Conservation (phyloP, 2,888 invertebrate genomes). For the Xylophagus ater region DNA sequence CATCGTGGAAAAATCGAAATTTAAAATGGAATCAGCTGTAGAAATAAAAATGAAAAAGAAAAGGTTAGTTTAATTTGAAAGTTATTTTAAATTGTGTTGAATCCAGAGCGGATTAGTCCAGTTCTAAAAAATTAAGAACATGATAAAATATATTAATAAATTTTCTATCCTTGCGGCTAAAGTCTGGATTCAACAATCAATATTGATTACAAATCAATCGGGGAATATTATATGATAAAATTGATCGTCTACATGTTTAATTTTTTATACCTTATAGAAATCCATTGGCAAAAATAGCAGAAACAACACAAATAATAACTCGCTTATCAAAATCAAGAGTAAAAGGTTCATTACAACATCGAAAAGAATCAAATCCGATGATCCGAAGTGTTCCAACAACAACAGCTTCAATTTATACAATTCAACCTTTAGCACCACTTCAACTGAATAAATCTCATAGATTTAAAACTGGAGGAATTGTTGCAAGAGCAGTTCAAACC, state of each 20-base stretch:
- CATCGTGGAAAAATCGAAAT: neutral
- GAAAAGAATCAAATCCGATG: conserved; percentile 6
- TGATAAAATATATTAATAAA: too few relatives aligned
- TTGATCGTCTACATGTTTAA: too few relatives aligned
- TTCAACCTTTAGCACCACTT: conserved; percentile 13
- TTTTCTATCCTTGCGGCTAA: too few relatives aligned
- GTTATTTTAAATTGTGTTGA: too few relatives aligned
- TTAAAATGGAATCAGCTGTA: neutral
- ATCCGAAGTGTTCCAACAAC: conserved; percentile 22
- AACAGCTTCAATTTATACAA: conserved; percentile 31
- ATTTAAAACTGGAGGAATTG: conserved; percentile 49
- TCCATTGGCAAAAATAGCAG: conserved; percentile 27
- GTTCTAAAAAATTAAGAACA: too few relatives aligned
- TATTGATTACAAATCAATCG: too few relatives aligned
- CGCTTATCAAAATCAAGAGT: conserved; percentile 22
- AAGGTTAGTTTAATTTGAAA: conserved; percentile 2
- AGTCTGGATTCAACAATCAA: too few relatives aligned
- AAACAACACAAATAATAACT: conserved; percentile 27
- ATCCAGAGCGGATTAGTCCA: too few relatives aligned
- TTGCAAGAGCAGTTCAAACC: conserved; percentile 46
- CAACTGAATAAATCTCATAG: conserved; percentile 26
- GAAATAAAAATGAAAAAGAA: conserved; percentile 6
- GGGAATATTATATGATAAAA: too few relatives aligned
- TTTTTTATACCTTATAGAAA: conserved; percentile 20
- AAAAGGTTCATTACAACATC: conserved; percentile 5